Conservation (phyloP, 2,888 invertebrate species). For the Tachina grossa region DNA sequence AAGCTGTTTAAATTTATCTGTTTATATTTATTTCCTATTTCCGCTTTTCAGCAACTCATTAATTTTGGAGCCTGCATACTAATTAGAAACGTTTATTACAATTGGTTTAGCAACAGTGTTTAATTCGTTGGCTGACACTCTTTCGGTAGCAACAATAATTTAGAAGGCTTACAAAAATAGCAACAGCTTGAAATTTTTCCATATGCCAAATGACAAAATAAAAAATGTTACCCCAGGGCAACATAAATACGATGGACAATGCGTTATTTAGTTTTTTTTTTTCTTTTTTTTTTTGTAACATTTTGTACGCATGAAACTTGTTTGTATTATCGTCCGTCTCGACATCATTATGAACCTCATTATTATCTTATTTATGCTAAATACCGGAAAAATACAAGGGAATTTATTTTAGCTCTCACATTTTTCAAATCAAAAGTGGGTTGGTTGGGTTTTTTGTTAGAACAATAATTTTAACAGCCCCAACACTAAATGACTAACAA, state of each 20-base stretch:
- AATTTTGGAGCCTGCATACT: slow-evolving; percentile 64
- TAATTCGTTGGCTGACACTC: slow-evolving; percentile 21
- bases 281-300: slow-evolving; percentile 11
- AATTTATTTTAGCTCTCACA: background rate
- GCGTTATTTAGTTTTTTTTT: slow-evolving; percentile 59
- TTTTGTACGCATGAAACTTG: slow-evolving; percentile 60
- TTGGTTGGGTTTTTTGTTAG: no score
- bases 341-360: slow-evolving; percentile 40
- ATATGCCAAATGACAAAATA: slow-evolving; percentile 51
- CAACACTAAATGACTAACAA: slow-evolving; percentile 7
- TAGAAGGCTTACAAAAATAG: slow-evolving; percentile 20
- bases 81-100: slow-evolving; percentile 65
- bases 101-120: slow-evolving; percentile 7
- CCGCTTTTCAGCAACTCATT: slow-evolving; percentile 55
- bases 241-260: slow-evolving; percentile 69
- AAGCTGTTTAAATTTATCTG: background rate
- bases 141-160: slow-evolving; percentile 57
- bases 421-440: background rate
- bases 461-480: background rate
- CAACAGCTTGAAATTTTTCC: slow-evolving; percentile 17
- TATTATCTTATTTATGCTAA: slow-evolving; percentile 50
- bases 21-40: background rate
- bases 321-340: slow-evolving; percentile 56
- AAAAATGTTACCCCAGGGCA: slow-evolving; percentile 69
- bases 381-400: slow-evolving; percentile 34